Percentiles rank a stretch among this genome's conserved stretches.
These are phyloP conservation scores for Brachionus rubens DNA, from an alignment of 1,140 invertebrate genomes.

Conservation along the genomic window DNA sequence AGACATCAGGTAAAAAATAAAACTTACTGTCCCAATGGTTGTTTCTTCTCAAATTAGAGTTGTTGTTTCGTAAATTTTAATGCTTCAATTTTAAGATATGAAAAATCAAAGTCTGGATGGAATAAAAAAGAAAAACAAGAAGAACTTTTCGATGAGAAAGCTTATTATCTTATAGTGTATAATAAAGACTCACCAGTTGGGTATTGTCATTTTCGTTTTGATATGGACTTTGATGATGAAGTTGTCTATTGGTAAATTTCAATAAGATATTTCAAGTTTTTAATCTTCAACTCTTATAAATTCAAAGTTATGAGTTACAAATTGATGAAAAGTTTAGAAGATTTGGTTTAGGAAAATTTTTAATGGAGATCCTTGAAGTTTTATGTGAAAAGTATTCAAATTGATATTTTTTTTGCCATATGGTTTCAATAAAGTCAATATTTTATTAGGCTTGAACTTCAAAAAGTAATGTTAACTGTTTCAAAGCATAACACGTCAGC, in stretches of 20 bases:
- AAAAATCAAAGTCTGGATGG: constrained; percentile 71
- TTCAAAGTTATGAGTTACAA: constrained; percentile 77
- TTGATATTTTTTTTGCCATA: too few species aligned
- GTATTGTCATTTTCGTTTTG: constrained; percentile 76
- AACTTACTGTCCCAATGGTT: too few species aligned
- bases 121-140: constrained; percentile 65
- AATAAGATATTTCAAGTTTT: background rate
- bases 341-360: constrained; percentile 74
- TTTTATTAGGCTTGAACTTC: constrained; percentile 66
- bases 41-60: too few species aligned
- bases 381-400: constrained; percentile 65
- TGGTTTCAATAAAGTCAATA: too few species aligned
- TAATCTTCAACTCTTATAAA: too few species aligned
- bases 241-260: constrained; percentile 73
- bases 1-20: too few species aligned
- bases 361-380: constrained; percentile 74
- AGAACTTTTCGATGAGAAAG: constrained; percentile 68
- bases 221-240: constrained; percentile 71
- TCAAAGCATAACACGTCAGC: constrained; percentile 72
- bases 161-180: constrained; percentile 66
- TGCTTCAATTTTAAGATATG: constrained; percentile 65
- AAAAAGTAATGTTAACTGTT: constrained; percentile 76
- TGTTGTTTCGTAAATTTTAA: too few species aligned
- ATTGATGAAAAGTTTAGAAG: constrained; percentile 66
- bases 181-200: constrained; percentile 64